Percentiles rank a stretch among this genome's conserved stretches.
Evolutionary conservation across 2,888 invertebrate genomes (phyloP).

Genomic region (Aradus depressus): DNA sequence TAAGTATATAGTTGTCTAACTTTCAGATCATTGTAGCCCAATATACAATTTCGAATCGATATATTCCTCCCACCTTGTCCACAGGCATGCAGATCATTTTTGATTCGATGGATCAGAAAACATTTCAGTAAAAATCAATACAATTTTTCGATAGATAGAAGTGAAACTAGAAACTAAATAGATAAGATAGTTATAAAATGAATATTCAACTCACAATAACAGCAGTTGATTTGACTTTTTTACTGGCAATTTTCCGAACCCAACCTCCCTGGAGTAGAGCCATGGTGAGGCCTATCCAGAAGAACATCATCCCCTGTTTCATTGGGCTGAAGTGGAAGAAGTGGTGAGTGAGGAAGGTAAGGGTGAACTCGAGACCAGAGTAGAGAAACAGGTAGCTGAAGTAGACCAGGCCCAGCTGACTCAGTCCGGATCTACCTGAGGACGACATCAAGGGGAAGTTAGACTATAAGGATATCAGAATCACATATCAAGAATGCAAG

Average conservation of each 20-base stretch:
- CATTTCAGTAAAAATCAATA: too few species aligned
- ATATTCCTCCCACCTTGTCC: too few species aligned
- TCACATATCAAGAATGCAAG: too few species aligned
- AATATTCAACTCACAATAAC: constrained; percentile 41
- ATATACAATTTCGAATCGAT: too few species aligned
- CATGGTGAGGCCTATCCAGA: constrained; percentile 87
- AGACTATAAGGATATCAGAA: too few species aligned
- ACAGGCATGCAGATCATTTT: too few species aligned
- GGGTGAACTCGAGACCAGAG: constrained; percentile 92
- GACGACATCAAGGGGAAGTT: too few species aligned
- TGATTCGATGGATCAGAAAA: too few species aligned
- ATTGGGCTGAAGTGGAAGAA: constrained; percentile 82
- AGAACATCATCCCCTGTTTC: constrained; percentile 97
- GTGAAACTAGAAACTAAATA: too few species aligned
- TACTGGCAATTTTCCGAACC: constrained; percentile 64
- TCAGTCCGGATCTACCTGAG: constrained; percentile 53
- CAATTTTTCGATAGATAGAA: too few species aligned
- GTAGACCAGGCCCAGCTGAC: constrained; percentile 60
- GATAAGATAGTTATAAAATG: not conserved
- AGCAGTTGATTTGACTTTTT: constrained; percentile 59
- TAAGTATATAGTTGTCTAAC: too few species aligned
- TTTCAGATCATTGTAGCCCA: too few species aligned
- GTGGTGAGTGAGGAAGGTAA: constrained; percentile 91
- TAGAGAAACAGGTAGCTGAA: constrained; percentile 68
- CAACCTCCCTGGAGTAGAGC: constrained; percentile 80